Evolutionary conservation across 2,113 vertebrate species (phyloP).

Genomic region (Nothocercus julius): DNA sequence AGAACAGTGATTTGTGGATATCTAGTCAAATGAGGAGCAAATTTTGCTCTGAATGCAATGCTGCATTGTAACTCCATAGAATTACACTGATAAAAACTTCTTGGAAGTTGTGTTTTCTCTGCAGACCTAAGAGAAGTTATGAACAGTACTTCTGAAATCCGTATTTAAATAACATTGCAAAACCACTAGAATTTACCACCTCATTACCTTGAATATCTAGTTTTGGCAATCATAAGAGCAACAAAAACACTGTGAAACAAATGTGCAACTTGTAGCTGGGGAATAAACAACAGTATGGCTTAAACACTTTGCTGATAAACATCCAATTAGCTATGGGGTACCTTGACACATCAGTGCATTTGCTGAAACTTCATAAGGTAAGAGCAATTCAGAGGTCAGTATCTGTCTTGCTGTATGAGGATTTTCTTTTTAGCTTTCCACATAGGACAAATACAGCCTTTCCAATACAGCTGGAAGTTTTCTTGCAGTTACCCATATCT

Average conservation of each 20-base stretch:
- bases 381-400: constrained; percentile 22
- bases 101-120: constrained; percentile 30
- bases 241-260: constrained; percentile 33
- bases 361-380: constrained; percentile 52
- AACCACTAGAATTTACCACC: constrained; percentile 30
- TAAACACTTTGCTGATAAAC: constrained; percentile 50
- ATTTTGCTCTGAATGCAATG: not conserved
- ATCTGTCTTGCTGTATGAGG: constrained; percentile 19
- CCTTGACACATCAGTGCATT: constrained; percentile 28
- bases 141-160: constrained; percentile 46
- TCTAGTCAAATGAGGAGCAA: not conserved
- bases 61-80: not conserved
- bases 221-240: constrained; percentile 27
- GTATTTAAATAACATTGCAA: constrained; percentile 63
- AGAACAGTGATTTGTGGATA: not conserved
- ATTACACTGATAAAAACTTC: not conserved
- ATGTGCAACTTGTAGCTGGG: constrained; percentile 13
- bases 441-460: not conserved
- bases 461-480: not conserved
- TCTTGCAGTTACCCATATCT: not conserved
- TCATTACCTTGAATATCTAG: constrained; percentile 6
- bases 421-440: constrained; percentile 49
- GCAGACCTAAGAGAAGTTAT: constrained; percentile 1
- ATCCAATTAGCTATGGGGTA: constrained; percentile 2
- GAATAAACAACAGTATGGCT: not conserved